Percentiles rank a stretch among this genome's conserved stretches.
These are phyloP conservation scores for Hesperophylax magnus DNA, from an alignment of 1,140 invertebrate species.

Conservation along the genomic window DNA sequence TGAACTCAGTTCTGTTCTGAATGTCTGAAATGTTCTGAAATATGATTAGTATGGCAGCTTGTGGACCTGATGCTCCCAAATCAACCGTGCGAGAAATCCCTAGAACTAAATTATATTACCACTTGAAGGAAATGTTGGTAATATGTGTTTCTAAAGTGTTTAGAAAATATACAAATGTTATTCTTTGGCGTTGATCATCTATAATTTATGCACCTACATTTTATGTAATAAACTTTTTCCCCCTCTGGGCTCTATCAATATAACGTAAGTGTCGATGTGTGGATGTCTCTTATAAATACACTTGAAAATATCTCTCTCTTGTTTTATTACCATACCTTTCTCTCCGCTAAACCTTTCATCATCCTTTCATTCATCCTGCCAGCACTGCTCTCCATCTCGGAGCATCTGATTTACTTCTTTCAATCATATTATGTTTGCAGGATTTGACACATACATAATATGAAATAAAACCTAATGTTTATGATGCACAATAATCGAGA, in stretches of 20 bases:
- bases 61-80: constrained; percentile 49
- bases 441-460: too few species aligned
- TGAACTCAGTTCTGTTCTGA: constrained; percentile 36
- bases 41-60: constrained; percentile 53
- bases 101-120: constrained; percentile 52
- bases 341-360: too few species aligned
- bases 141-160: constrained; percentile 53
- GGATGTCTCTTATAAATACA: constrained; percentile 72
- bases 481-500: too few species aligned
- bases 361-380: too few species aligned
- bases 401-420: too few species aligned
- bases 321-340: constrained; percentile 50
- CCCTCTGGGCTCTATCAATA: constrained; percentile 56
- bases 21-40: constrained; percentile 41
- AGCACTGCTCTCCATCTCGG: too few species aligned
- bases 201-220: constrained; percentile 59
- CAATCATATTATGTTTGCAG: too few species aligned
- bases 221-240: constrained; percentile 57
- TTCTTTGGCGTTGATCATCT: constrained; percentile 58
- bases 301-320: constrained; percentile 61
- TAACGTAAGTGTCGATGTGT: constrained; percentile 68
- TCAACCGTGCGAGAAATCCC: constrained; percentile 41
- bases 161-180: constrained; percentile 58
- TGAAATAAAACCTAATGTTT: too few species aligned
- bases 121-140: constrained; percentile 54